phyloP scores from a whole-genome alignment of 2,797 vertebrate genomes.

The Kryptolebias ocellatus region DNA sequence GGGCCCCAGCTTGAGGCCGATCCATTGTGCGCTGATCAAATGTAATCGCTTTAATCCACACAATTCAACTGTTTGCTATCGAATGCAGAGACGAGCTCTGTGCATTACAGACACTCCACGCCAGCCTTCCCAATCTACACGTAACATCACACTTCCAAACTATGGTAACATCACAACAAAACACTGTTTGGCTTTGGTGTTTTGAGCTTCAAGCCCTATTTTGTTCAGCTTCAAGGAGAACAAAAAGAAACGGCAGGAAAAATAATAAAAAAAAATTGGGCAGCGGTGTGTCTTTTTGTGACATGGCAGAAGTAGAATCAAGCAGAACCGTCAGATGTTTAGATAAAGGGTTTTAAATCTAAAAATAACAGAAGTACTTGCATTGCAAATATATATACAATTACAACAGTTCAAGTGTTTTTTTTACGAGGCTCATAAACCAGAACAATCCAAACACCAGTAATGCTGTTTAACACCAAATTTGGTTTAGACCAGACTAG shows the following conservation, averaged over 20 bases:
- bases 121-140: conserved; percentile 15
- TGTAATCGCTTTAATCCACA: conserved; percentile 80
- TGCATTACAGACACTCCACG: conserved; percentile 32
- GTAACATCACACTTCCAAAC: conserved; percentile 8
- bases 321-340: too few relatives aligned
- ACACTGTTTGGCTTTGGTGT: not conserved
- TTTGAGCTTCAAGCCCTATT: not conserved
- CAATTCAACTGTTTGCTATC: conserved; percentile 71
- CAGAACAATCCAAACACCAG: too few relatives aligned
- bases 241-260: not conserved
- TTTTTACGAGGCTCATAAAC: too few relatives aligned
- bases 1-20: conserved; percentile 62
- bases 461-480: too few relatives aligned
- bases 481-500: too few relatives aligned
- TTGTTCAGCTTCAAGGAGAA: not conserved
- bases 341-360: too few relatives aligned
- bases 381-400: too few relatives aligned
- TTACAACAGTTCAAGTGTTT: too few relatives aligned
- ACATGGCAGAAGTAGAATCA: not conserved
- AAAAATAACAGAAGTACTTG: too few relatives aligned
- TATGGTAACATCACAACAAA: conserved; percentile 23
- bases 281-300: not conserved
- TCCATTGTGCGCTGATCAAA: conserved; percentile 72
- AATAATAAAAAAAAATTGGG: not conserved
- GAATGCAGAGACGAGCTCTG: conserved; percentile 52